phyloP scores from a whole-genome alignment of 2,888 invertebrate genomes.

The Encarsia formosa region DNA sequence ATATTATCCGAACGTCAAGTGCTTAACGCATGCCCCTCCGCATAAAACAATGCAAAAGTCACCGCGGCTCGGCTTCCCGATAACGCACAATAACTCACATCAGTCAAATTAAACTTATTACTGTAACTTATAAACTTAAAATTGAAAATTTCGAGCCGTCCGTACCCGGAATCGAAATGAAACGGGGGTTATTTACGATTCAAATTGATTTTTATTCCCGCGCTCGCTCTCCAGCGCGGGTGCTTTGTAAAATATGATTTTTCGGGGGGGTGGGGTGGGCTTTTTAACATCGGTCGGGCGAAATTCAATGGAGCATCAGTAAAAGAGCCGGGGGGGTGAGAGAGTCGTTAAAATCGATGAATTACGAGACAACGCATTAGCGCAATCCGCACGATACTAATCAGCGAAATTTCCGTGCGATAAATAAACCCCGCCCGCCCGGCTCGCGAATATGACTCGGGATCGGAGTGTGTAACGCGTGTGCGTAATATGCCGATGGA shows the following conservation, averaged over 20 bases:
- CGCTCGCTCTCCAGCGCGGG: neutral
- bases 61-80: neutral
- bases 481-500: constrained; percentile 19
- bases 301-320: constrained; percentile 25
- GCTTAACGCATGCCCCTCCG: too few relatives aligned
- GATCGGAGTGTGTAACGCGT: constrained; percentile 31
- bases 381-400: constrained; percentile 51
- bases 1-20: too few relatives aligned
- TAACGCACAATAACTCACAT: constrained; percentile 14
- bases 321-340: constrained; percentile 1
- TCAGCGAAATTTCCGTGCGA: constrained; percentile 51
- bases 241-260: neutral
- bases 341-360: constrained; percentile 49
- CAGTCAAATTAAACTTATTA: constrained; percentile 24
- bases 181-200: constrained; percentile 10
- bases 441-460: constrained; percentile 34
- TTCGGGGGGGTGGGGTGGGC: neutral
- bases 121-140: constrained; percentile 18
- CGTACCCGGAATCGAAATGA: constrained; percentile 4
- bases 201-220: constrained; percentile 22
- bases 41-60: neutral
- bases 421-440: constrained; percentile 47
- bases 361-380: constrained; percentile 51
- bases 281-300: too few relatives aligned
- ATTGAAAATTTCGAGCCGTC: constrained; percentile 17